Evolutionary conservation across 2,888 invertebrate genomes (phyloP), one percentile per base, ranked within the genome.

Genomic region (Allacma fusca): DNA sequence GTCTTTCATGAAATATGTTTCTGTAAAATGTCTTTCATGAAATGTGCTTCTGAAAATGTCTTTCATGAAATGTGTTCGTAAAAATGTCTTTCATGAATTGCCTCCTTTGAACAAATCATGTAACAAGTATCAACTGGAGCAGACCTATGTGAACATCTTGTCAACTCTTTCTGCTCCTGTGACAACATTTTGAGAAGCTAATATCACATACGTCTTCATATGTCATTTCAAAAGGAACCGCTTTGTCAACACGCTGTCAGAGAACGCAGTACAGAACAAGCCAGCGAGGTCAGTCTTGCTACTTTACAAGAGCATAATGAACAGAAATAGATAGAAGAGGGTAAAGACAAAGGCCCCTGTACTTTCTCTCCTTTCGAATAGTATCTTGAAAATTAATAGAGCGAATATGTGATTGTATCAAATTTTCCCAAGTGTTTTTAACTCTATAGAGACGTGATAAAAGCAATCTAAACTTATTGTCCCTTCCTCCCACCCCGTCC

Each of bases 321-420:
- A 13, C 13, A 40, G 13, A 40, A 40, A 40, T 5, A 40, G 40
- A 9, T 40, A 40, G 13, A 40, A 40, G 40, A 40, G 13, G 40
- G 40, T 13, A 40, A 40, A 40, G 40, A 40, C 7, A 9, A 40
- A 40, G 40, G 40, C n/a, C n/a, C n/a, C n/a, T n/a, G n/a, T n/a
- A 40, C 40, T 40, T 40, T 5, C 7, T 40, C 13, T 40, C 5
- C 40, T 13, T 40, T 40, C 29, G 34, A 40, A 69, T 40, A 9
- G 16, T n/a, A 69, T 69, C 23, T 43, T 43, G 1, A 69, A 43
- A 69, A 40, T 40, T 69, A 69, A 69, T 69, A 69, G 43, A 69
- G 24, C 43, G 43, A 69, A 40, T n/a, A 43, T 44, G 69, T 43
- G 69, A 69, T 69, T 43, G n/a, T 23, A 69, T 69, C 40, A 40